Evolutionary conservation across 1,140 invertebrate genomes (phyloP), one percentile per base, ranked within the genome.

Genomic region (Trichoplusia ni): DNA sequence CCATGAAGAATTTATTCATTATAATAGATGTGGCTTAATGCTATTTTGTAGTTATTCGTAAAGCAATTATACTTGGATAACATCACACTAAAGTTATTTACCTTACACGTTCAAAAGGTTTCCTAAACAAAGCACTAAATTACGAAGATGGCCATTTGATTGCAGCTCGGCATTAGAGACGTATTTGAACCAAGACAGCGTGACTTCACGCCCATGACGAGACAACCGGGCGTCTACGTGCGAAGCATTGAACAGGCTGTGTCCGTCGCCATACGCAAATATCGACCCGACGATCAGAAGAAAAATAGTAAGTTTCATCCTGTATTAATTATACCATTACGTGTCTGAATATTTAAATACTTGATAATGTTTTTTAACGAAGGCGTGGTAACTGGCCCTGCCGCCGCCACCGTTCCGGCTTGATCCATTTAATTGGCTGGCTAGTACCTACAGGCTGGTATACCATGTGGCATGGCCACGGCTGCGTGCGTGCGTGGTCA

Each of bases 191-290:
- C 95, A 0, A 92, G 93, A 59, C 92, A 93, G 46, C 93, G 94
- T 0, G 94, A 97, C 82, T 94, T 97, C 71, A 92, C 93, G 5
- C 93, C 92, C 18, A 96, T 96, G 95, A 96, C 95, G 16, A 84
- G 91, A 4, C 94, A 95, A 64, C 82, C 92, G 7, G 93, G 94
- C 18, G 92, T 96, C 27, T 96, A 95, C 73, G 95, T 95, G 7
- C 93, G 95, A 54, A 95, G 95, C 77, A 94, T 96, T 64, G 95
- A 96, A 83, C 95, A 96, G 86, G 94, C 94, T 14, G 95, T 96
- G 44, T 95, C 95, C 13, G 94, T 96, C 2, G 94, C 94, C 69
- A 95, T 96, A 65, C 92, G 94, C 71, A 96, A 95, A 81, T 95
- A 94, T 71, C 91, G 93, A 72, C 74, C 91, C 83, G 66, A 92